phyloP scores from a whole-genome alignment of 2,113 vertebrate species.

The Dermatemys mawii region DNA sequence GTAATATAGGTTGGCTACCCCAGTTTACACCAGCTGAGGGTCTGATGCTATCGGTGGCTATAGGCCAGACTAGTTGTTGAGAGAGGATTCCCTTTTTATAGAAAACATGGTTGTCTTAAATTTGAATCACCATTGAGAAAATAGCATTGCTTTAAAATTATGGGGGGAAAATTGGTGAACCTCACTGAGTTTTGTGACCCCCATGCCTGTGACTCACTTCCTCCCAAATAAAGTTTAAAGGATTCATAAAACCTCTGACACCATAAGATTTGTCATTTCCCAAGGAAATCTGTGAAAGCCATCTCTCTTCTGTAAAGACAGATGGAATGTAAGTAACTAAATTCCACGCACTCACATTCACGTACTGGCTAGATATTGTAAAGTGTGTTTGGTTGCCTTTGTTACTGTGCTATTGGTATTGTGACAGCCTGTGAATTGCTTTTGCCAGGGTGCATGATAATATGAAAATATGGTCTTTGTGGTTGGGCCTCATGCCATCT shows the following conservation, averaged over 20 bases:
- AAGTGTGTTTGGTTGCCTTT: not conserved
- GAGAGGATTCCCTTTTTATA: not conserved
- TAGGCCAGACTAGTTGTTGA: not conserved
- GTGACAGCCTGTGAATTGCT: accelerated
- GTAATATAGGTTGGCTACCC: not conserved
- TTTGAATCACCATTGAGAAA: not conserved
- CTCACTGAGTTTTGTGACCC: not conserved
- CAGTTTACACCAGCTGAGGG: not conserved
- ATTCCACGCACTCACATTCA: not conserved
- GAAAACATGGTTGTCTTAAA: not conserved
- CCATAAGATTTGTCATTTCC: not conserved
- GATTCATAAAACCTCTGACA: not conserved
- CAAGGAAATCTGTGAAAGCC: not conserved
- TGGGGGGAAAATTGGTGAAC: not conserved
- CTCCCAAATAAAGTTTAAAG: not conserved
- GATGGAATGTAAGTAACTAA: not conserved
- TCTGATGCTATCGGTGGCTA: not conserved
- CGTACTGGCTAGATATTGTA: not conserved
- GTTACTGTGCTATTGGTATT: not conserved
- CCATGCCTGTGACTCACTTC: not conserved
- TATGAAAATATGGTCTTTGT: not conserved
- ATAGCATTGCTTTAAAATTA: not conserved
- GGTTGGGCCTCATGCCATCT: not conserved
- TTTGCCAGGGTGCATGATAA: not conserved
- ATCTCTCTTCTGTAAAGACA: not conserved